phyloP scores from a whole-genome alignment of 2,797 vertebrate genomes.

The Sus cebifrons region DNA sequence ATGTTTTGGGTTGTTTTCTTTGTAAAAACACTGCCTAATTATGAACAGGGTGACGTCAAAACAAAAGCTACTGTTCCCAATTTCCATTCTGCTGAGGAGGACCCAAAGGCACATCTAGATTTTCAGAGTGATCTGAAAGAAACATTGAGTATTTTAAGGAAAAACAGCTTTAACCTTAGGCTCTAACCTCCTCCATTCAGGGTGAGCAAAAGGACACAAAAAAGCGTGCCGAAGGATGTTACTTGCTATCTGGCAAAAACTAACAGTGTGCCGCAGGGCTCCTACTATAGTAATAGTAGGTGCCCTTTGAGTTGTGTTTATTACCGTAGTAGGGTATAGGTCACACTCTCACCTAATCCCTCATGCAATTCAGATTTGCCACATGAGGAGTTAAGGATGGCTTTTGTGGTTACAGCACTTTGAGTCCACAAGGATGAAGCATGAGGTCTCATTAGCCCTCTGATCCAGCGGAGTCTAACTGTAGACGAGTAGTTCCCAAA shows the following conservation, averaged over 20 bases:
- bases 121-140: conserved; percentile 61
- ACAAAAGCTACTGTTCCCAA: conserved; percentile 18
- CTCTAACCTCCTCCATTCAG: conserved; percentile 22
- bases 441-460: conserved; percentile 25
- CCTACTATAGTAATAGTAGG: background rate
- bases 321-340: background rate
- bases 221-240: background rate
- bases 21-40: conserved; percentile 62
- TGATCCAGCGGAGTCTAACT: background rate
- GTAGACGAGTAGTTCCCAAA: background rate
- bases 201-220: background rate
- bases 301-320: background rate
- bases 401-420: background rate
- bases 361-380: background rate
- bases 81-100: conserved; percentile 11
- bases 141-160: conserved; percentile 25
- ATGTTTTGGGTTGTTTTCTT: conserved; percentile 41
- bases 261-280: background rate
- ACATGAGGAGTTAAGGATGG: background rate
- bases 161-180: conserved; percentile 40
- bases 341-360: background rate
- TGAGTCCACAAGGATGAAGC: conserved; percentile 38
- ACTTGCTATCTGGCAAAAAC: conserved; percentile 25
- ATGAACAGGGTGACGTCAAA: background rate
- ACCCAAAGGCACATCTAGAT: background rate